Conservation (phyloP, 2,888 invertebrate genomes). For the Aethes cnicana region DNA sequence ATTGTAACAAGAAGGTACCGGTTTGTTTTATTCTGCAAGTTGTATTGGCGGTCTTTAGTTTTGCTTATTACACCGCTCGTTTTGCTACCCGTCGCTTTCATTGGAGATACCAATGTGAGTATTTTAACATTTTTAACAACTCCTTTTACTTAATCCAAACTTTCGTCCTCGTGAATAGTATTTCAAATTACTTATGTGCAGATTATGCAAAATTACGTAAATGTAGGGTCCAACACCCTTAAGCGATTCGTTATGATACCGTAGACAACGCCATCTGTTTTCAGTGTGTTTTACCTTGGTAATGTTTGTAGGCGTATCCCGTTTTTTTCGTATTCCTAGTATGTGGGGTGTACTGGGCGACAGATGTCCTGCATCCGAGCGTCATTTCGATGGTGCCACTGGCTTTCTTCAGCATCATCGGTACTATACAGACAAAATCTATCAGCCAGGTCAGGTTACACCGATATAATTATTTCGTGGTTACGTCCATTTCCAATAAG, state of each 20-base stretch:
- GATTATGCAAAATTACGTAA: no score
- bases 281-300: no score
- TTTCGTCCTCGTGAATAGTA: no score
- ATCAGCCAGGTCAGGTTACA: constrained; percentile 50
- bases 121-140: not conserved
- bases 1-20: constrained; percentile 52
- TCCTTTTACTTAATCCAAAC: no score
- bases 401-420: constrained; percentile 48
- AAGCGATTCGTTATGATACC: no score
- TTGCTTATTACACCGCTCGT: constrained; percentile 52
- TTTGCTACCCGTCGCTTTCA: constrained; percentile 52
- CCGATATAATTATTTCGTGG: no score
- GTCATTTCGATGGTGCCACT: constrained; percentile 52
- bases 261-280: no score
- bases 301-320: constrained; percentile 43
- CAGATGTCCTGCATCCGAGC: constrained; percentile 56
- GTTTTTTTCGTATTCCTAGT: constrained; percentile 59
- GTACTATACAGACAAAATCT: constrained; percentile 37
- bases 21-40: constrained; percentile 47
- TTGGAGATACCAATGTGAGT: constrained; percentile 53
- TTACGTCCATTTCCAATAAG: not conserved
- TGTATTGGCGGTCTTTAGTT: constrained; percentile 55
- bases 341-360: constrained; percentile 50
- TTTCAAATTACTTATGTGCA: no score
- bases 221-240: no score